Base-by-base conservation (phyloP, 2,797 vertebrate genomes). In the Capromys pilorides region DNA sequence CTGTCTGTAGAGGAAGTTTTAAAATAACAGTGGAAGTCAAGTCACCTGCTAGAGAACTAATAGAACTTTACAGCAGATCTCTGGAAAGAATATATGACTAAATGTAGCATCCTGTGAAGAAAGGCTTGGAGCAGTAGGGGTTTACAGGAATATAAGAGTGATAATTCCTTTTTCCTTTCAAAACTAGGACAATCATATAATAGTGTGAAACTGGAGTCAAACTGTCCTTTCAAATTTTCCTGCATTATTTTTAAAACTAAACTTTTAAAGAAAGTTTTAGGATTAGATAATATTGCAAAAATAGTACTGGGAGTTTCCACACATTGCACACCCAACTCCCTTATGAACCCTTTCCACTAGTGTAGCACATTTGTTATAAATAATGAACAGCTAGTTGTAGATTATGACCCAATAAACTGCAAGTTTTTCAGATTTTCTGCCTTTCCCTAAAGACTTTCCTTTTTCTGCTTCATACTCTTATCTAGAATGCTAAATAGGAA, bases 11-110 rank as follows among this genome's bases (percentile, higher is more conserved):
- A 88, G 86, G 24, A 62, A 90, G 61, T 94, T 92, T 93, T 94
- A 86, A 94, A 94, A 96, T 75, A 51, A 69, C 57, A 82, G 28
- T 88, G 86, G 84, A 94, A 97, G 88, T 86, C 94, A 94, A 84
- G 96, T 94, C 93, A 94, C 33, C 79, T 75, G 49, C 67, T 41
- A 71, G 19, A 61, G 64, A 94, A 86, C 36, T 90, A 88, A 94
- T n/a, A 88, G 71, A 94, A 86, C 36, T 86, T 45, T 86, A 87
- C 64, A 87, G 78, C 45, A 89, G 26, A 75, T 85, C 69, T 66
- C 33, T 87, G 78, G 84, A 24, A 92, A 75, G 66, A 86, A 88
- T 54, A 78, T 62, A 24, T 36, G 26, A 82, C 61, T 61, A 66
- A 92, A 92, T 33, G 66, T 89, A 94, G 51, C 54, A 16, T 22